Evolutionary conservation across 2,888 invertebrate genomes (phyloP).

Genomic region (Stomorhina lunata): DNA sequence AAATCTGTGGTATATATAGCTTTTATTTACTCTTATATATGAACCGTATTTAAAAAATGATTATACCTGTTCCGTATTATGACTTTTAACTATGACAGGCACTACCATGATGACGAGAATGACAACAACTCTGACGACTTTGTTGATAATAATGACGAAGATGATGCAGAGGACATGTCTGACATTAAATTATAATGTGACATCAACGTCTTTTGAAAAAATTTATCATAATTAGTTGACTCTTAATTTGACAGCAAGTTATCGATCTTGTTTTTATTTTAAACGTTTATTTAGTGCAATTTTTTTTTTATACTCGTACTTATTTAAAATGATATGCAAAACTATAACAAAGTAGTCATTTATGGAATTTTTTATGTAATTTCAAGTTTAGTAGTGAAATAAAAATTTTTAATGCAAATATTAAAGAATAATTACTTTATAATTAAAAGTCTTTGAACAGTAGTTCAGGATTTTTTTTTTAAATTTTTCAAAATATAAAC

Average conservation of each 20-base stretch:
- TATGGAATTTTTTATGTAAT: no score
- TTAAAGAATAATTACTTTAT: no score
- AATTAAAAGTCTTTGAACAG: no score
- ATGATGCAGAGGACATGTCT: conserved; percentile 34
- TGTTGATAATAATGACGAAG: not conserved
- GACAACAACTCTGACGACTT: not conserved
- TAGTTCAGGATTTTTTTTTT: no score
- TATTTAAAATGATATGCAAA: not conserved
- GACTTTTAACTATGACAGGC: conserved; percentile 5
- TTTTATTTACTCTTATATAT: not conserved
- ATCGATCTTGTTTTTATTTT: conserved; percentile 41
- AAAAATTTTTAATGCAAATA: no score
- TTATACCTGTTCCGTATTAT: not conserved
- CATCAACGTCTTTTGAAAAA: conserved; percentile 35
- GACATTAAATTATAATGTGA: conserved; percentile 29
- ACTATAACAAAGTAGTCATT: no score
- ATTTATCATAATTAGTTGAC: conserved; percentile 56
- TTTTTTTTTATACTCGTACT: not conserved
- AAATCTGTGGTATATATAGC: not conserved
- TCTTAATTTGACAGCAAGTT: conserved; percentile 53
- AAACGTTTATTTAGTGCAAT: no score
- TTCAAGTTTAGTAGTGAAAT: no score
- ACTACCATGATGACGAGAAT: not conserved
- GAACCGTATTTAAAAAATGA: not conserved
- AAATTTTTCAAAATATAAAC: no score